phyloP scores from a whole-genome alignment of 64 coral and sea anemone genomes.

The Dendronephthya gigantea region DNA sequence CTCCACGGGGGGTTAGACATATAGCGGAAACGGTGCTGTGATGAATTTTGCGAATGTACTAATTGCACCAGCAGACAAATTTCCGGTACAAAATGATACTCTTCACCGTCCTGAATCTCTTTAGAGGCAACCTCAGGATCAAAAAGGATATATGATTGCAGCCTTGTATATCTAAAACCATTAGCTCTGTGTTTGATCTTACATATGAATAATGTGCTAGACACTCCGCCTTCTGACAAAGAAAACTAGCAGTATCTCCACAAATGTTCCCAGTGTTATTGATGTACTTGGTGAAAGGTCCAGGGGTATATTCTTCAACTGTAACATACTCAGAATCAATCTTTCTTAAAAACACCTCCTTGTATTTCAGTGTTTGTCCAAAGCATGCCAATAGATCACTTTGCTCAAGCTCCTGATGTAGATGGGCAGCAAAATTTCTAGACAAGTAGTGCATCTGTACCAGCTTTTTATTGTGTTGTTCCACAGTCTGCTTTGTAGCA shows the following conservation, averaged over 20 bases:
- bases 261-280: slow-evolving; percentile 24
- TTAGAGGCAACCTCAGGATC: slow-evolving; percentile 34
- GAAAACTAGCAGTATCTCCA: background rate
- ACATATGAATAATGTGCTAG: slow-evolving; percentile 20
- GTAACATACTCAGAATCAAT: too few relatives aligned
- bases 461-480: slow-evolving; percentile 24
- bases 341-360: too few relatives aligned
- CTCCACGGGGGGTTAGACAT: too few relatives aligned
- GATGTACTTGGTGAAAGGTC: slow-evolving; percentile 21
- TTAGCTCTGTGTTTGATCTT: slow-evolving; percentile 16
- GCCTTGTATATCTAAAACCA: slow-evolving; percentile 38
- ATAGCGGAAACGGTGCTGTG: too few relatives aligned
- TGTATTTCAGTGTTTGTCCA: background rate
- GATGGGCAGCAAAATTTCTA: background rate
- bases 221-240: slow-evolving; percentile 24
- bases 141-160: slow-evolving; percentile 20
- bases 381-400: background rate
- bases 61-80: slow-evolving; percentile 26
- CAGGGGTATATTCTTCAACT: too few relatives aligned
- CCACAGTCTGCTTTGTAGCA: background rate
- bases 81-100: slow-evolving; percentile 21
- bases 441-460: background rate
- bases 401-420: background rate
- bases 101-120: slow-evolving; percentile 13
- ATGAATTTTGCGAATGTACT: too few relatives aligned